Conservation (phyloP, 2,797 vertebrate species). For the Vipera latastei region DNA sequence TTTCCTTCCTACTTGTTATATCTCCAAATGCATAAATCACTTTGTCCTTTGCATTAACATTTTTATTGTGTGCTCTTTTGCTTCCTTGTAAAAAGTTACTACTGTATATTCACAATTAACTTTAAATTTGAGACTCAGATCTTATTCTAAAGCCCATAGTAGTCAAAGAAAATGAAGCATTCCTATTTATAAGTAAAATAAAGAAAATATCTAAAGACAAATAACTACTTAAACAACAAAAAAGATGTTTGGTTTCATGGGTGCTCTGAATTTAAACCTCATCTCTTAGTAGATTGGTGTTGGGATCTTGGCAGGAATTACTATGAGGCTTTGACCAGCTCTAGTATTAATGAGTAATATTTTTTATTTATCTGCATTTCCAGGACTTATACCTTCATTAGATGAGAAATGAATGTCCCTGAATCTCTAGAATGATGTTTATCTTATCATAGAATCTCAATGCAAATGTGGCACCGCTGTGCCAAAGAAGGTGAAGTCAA, state of each 20-base stretch:
- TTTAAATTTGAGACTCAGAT: slow-evolving; percentile 14
- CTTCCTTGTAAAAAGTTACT: slow-evolving; percentile 28
- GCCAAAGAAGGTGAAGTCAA: neutral
- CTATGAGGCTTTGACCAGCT: neutral
- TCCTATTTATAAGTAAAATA: neutral
- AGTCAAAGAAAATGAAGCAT: slow-evolving; percentile 11
- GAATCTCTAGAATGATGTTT: neutral
- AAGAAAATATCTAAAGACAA: neutral
- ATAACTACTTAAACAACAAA: neutral
- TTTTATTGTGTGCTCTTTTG: slow-evolving; percentile 16
- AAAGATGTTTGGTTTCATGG: neutral
- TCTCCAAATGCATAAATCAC: slow-evolving; percentile 13
- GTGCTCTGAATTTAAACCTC: neutral
- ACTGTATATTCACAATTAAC: slow-evolving; percentile 27
- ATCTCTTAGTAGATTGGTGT: neutral
- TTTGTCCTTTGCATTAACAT: slow-evolving; percentile 31
- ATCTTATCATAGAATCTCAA: neutral
- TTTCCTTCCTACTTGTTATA: slow-evolving; percentile 6
- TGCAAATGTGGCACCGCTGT: neutral
- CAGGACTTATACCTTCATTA: neutral
- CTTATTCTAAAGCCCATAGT: slow-evolving; percentile 2
- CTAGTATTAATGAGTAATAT: neutral
- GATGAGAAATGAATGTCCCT: neutral
- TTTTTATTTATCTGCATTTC: neutral
- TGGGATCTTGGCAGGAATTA: neutral